These are phyloP conservation scores for Corythornis madagascariensis DNA, from an alignment of 2,113 vertebrate genomes.

Conservation along the genomic window DNA sequence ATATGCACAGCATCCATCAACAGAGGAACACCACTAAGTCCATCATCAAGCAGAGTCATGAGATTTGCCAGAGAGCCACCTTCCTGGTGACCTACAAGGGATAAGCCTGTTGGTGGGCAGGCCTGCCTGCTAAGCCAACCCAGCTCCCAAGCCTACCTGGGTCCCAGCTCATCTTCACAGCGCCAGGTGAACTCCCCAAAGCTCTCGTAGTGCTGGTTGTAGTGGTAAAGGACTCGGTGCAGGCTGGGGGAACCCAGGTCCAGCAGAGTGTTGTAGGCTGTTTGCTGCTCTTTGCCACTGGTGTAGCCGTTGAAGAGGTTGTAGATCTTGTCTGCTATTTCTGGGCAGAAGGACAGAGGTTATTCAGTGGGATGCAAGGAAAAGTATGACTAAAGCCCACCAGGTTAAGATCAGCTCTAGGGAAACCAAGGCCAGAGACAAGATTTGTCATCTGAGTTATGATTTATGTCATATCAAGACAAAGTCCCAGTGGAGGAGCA, in stretches of 20 bases:
- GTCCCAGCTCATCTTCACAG: constrained; percentile 96
- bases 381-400: background rate
- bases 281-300: constrained; percentile 97
- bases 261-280: constrained; percentile 96
- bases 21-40: background rate
- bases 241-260: constrained; percentile 93
- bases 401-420: background rate
- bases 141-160: constrained; percentile 80
- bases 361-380: background rate
- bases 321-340: constrained; percentile 98
- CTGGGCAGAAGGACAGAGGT: constrained; percentile 67
- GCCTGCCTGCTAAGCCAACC: background rate
- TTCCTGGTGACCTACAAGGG: background rate
- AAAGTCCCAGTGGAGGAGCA: background rate
- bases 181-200: constrained; percentile 99
- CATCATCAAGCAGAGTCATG: background rate
- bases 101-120: background rate
- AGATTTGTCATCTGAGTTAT: background rate
- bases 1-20: background rate
- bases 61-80: background rate
- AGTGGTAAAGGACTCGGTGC: constrained; percentile 95
- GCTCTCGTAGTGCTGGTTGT: constrained; percentile 97
- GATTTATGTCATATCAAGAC: background rate
- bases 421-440: background rate
- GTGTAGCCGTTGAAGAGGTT: constrained; percentile 99